Percentiles rank a stretch among this genome's conserved stretches.
Evolutionary conservation across 1,140 invertebrate species (phyloP).

Genomic region (Drosophila sp.): DNA sequence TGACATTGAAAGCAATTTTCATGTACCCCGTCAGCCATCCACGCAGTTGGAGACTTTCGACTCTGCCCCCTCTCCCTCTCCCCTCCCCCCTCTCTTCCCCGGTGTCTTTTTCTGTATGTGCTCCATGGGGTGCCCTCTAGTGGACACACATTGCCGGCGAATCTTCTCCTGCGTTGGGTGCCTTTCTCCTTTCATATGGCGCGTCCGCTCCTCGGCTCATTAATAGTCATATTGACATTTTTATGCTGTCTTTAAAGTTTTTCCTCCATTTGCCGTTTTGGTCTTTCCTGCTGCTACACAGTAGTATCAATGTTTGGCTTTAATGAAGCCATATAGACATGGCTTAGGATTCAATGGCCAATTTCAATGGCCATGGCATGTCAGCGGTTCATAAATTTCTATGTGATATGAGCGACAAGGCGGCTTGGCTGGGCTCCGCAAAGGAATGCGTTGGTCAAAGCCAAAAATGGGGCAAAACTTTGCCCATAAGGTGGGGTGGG

Average conservation of each 20-base stretch:
- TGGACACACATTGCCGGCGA: slow-evolving; percentile 4
- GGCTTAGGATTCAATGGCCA: slow-evolving; percentile 63
- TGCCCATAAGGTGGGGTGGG: neutral
- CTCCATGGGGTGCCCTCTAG: slow-evolving; percentile 5
- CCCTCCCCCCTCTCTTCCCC: neutral
- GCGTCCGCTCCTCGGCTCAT: slow-evolving; percentile 47
- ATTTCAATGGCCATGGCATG: slow-evolving; percentile 66
- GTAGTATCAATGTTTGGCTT: slow-evolving; percentile 41
- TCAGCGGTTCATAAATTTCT: slow-evolving; percentile 70
- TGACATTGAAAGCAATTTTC: slow-evolving; percentile 73
- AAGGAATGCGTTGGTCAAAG: slow-evolving; percentile 12
- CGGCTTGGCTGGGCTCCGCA: neutral
- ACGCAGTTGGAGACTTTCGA: slow-evolving; percentile 46
- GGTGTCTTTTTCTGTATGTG: neutral
- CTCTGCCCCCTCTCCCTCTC: neutral
- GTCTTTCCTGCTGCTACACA: slow-evolving; percentile 14
- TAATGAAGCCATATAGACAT: slow-evolving; percentile 68
- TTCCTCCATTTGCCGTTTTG: slow-evolving; percentile 21
- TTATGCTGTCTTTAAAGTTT: slow-evolving; percentile 61
- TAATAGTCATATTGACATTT: slow-evolving; percentile 75
- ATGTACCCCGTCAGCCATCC: slow-evolving; percentile 61
- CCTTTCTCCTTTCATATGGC: slow-evolving; percentile 13
- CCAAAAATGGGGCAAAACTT: slow-evolving; percentile 20
- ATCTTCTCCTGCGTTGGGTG: neutral
- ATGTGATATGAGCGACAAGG: slow-evolving; percentile 41